phyloP scores from a whole-genome alignment of 2,113 vertebrate genomes.

The Ciconia maguari region DNA sequence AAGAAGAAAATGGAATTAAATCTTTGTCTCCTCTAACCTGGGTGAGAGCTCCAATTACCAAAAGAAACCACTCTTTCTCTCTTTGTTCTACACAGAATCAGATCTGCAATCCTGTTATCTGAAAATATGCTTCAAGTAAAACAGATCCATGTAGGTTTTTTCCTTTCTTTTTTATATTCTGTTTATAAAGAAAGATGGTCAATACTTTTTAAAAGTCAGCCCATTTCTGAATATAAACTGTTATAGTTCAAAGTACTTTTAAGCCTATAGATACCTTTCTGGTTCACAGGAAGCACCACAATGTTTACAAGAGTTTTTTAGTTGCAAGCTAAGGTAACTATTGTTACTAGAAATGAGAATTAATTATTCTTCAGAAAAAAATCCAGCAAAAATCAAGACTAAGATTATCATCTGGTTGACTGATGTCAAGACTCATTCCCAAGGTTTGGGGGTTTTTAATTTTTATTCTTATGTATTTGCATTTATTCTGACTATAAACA shows the following conservation, averaged over 20 bases:
- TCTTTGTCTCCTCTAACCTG: neutral
- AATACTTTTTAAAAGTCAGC: neutral
- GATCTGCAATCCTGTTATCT: neutral
- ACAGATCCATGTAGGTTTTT: fast-evolving
- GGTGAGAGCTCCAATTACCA: neutral
- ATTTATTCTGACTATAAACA: neutral
- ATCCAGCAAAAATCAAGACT: neutral
- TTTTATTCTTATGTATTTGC: neutral
- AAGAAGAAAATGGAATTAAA: neutral
- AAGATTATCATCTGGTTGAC: neutral
- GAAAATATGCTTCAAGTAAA: neutral
- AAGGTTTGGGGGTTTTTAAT: neutral
- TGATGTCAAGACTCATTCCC: neutral
- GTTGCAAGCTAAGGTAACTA: neutral
- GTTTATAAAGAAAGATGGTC: neutral
- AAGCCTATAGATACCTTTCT: neutral
- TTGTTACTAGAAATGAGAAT: neutral
- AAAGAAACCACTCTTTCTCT: neutral
- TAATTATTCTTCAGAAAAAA: neutral
- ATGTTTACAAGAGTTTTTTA: neutral
- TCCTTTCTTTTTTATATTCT: neutral
- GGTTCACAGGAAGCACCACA: neutral
- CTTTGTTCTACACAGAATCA: neutral
- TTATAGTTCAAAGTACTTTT: neutral
- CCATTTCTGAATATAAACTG: neutral